A percentile compares a stretch with the other conserved stretches of the same genome.
Conservation (phyloP, 2,888 invertebrate genomes). For the Bellardia pandia region DNA sequence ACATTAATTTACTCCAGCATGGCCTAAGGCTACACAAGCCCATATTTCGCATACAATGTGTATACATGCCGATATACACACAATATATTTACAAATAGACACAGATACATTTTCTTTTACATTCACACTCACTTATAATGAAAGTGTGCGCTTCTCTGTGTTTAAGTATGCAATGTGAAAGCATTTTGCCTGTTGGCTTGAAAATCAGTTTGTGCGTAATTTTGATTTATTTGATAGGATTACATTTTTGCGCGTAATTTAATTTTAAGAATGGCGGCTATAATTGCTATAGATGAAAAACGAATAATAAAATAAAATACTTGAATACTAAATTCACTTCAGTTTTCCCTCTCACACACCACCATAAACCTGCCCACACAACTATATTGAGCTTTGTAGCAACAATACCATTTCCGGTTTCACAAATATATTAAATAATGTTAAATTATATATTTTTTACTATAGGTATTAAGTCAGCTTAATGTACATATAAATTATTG, state of each 20-base stretch:
- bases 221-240: conserved; percentile 68
- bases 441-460: conserved; percentile 4
- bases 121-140: not conserved
- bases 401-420: conserved; percentile 15
- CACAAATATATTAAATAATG: conserved; percentile 23
- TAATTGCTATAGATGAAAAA: conserved; percentile 50
- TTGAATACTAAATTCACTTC: not conserved
- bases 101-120: not conserved
- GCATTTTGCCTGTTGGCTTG: conserved; percentile 37
- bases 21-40: conserved; percentile 8
- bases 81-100: not conserved
- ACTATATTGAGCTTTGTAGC: not conserved
- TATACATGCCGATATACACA: not conserved
- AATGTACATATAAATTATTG: conserved; percentile 39
- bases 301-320: conserved; percentile 11
- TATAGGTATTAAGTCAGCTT: conserved; percentile 45
- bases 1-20: not conserved
- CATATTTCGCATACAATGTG: not conserved
- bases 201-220: conserved; percentile 59
- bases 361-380: not conserved
- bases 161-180: conserved; percentile 24
- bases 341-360: not conserved
- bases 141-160: not conserved
- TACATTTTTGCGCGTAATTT: conserved; percentile 62
- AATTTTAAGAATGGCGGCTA: conserved; percentile 53